A percentile compares a stretch with the other conserved stretches of the same genome.
phyloP scores from a whole-genome alignment of 2,797 vertebrate genomes.

The Fistularia commersonii region DNA sequence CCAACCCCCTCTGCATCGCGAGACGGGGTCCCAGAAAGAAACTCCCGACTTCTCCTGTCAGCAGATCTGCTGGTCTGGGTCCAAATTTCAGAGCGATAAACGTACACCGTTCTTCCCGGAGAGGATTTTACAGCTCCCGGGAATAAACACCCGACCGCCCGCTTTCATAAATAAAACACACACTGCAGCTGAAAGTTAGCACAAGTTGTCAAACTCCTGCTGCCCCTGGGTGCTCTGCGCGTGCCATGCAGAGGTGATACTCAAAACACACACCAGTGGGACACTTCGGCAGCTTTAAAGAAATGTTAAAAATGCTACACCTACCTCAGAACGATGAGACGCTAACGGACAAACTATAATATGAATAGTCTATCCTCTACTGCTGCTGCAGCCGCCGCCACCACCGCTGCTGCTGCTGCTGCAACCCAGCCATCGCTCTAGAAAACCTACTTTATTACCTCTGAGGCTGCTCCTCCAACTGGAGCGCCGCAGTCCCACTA shows the following conservation, averaged over 20 bases:
- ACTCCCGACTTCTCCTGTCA: constrained; percentile 50
- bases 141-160: constrained; percentile 20
- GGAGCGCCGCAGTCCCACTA: constrained; percentile 20
- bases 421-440: constrained; percentile 17
- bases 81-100: constrained; percentile 62
- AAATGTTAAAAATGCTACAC: too few species aligned
- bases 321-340: too few species aligned
- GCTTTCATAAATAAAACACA: constrained; percentile 31
- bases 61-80: constrained; percentile 50
- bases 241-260: too few species aligned
- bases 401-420: constrained; percentile 28
- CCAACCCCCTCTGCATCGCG: constrained; percentile 8
- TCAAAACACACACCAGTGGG: too few species aligned
- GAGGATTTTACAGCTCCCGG: constrained; percentile 33
- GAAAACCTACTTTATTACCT: constrained; percentile 40
- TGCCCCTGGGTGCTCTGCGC: too few species aligned
- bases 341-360: too few species aligned
- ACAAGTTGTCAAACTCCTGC: background rate
- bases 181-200: background rate
- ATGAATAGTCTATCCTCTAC: too few species aligned
- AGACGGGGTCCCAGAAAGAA: constrained; percentile 4
- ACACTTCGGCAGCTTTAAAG: too few species aligned
- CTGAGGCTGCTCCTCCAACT: constrained; percentile 11
- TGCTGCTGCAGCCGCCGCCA: constrained; percentile 11
- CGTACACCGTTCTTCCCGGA: constrained; percentile 38